Evolutionary conservation across 2,888 invertebrate species (phyloP), one percentile per base, ranked within the genome.

Genomic region (Stenodera caucasica): DNA sequence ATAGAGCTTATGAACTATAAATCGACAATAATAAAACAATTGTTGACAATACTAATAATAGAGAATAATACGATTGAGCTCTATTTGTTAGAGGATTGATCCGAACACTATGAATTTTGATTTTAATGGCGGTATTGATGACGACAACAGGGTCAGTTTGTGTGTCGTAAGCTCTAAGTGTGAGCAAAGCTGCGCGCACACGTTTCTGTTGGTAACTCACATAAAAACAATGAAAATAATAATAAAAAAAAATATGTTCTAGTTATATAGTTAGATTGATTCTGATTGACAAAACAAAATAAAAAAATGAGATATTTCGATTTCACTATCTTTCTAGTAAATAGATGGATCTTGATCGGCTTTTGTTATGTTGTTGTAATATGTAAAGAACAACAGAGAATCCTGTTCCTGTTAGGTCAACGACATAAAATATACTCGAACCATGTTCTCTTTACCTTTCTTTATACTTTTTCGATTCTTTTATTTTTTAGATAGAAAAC

Each of bases 381-480:
- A 21, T 9, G 11, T 45, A 21, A 9, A 45, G 45, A n/a, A 45
- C 3, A 37, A 21, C 45, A 40, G 37, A 18, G 21, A 45, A 21
- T 45, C 45, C 45, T 21, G 45, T 45, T 45, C 45, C 45, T 45
- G 21, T 45, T 45, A 45, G 45, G 45, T 45, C 45, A 45, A 45
- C 45, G 45, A 45, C 45, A 21, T 21, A 45, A 40, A 40, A 40
- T 6, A 40, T 40, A 40, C 14, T 40, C 15, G 1, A 40, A 8
- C 15, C 8, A 2, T 9, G n/a, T 35, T 3, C n/a, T 35, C 12
- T 12, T 35, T 14, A 5, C 37, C 37, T 5, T 37, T 0, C 12
- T 37, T 37, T 37, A 14, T 37, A 14, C 14, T 14, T 35, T 35
- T 35, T 35, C 14, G 14, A 35, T 14, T 1, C 14, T 35, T 35